Base-by-base conservation (phyloP, 2,797 vertebrate genomes). In the Loriculus beryllinus region DNA sequence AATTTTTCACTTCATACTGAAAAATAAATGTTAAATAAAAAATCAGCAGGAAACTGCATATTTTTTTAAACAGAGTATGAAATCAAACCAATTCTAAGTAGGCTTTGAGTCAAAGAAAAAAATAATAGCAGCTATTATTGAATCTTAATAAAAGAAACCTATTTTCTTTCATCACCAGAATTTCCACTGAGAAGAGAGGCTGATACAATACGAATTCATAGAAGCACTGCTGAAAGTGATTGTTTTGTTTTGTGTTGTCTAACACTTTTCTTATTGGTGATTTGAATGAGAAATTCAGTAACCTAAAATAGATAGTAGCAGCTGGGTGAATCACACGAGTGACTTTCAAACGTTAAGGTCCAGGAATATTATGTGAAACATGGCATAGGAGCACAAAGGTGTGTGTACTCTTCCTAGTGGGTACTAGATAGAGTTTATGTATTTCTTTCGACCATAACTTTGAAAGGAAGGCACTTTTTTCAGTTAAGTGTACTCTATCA, bases 21-120 rank as follows among this genome's bases (percentile, higher is more conserved):
- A 91, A 90, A 96, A 67, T 43, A 86, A 84, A 86, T 2, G 19
- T 16, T 82, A 72, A 82, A 69, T 88, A 83, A 82, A 90, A 51
- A 18, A 86, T 62, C 57, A 84, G 8, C 45, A 48, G 14, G 42
- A 62, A 85, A 75, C 33, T 15, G 22, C 3, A 3, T 25, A 48
- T 40, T 83, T 94, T 93, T 89, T 88, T 69, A 7, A 93, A 80
- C 13, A 70, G 65, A 84, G 65, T 47, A 79, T 62, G 63, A 91
- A 94, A 95, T 42, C 9, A 76, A 74, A 65, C 5, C 3, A 12
- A 10, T 82, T 87, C 39, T 76, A 72, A 89, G 60, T 91, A 59
- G 39, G 48, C 76, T 69, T 47, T 59, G 75, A 89, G 51, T 74
- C 51, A 87, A 4, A 65, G 17, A 63, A 81, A 81, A 96, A 86